Conservation (phyloP, 2,888 invertebrate species). For the Archips xylosteana region DNA sequence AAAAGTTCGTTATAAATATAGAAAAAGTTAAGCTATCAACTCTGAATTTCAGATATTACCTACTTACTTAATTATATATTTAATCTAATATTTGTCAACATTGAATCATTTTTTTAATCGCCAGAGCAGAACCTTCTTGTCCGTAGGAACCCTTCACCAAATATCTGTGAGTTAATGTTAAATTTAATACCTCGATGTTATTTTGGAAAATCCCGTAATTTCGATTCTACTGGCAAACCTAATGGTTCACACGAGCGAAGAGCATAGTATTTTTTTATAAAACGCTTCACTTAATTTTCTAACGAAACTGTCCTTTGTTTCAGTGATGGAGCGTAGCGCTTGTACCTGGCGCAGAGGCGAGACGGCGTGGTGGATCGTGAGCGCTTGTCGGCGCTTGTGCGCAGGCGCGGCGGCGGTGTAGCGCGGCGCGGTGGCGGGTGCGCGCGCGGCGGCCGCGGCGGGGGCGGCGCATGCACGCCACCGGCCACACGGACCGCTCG, state of each 20-base stretch:
- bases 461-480: slow-evolving; percentile 94
- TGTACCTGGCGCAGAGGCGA: slow-evolving; percentile 55
- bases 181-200: no score
- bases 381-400: slow-evolving; percentile 52
- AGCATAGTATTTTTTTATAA: background rate
- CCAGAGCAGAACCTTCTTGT: no score
- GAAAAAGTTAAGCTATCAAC: no score
- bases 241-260: no score
- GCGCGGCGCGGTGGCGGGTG: slow-evolving; percentile 86
- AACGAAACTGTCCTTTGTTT: slow-evolving; percentile 34
- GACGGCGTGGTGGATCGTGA: slow-evolving; percentile 54
- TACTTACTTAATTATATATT: no score
- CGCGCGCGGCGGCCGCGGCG: slow-evolving; percentile 84
- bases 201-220: background rate
- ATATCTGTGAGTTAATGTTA: no score
- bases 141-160: no score
- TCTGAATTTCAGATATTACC: no score
- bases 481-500: slow-evolving; percentile 94
- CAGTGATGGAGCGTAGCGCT: slow-evolving; percentile 68
- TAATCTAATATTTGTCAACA: no score
- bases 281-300: background rate
- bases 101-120: no score
- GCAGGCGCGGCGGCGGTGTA: slow-evolving; percentile 68
- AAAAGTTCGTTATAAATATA: no score
- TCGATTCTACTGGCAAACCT: no score